Base-by-base conservation (phyloP, 1,140 invertebrate genomes). In the Diuraphis noxia region DNA sequence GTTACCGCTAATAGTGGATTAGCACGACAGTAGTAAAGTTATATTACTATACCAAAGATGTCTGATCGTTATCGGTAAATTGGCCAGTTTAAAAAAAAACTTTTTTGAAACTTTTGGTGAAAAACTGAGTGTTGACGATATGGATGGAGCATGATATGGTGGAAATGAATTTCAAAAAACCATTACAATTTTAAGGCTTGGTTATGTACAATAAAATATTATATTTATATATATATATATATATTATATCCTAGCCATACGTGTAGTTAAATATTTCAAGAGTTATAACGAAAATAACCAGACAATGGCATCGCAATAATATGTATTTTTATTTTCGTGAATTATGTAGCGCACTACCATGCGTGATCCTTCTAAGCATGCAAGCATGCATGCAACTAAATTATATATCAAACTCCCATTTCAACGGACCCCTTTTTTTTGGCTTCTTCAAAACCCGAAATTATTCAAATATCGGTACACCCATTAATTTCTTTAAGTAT, bases 301-400 rank as follows among this genome's bases (percentile, higher is more conserved):
- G 56, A 63, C 56, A 63, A 63, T 63, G 56, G n/a, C 30, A 63
- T 17, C 56, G 13, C 56, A 63, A 63, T 56, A 56, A 56, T 63
- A n/a, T 63, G 56, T 63, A 63, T 63, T 79, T 21, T 79, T 7
- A 79, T 79, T 79, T 79, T 79, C 34, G 77, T 79, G 77, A 79
- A 79, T 79, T 79, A 79, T 79, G 7, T 79, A 79, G n/a, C n/a
- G 56, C 56, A 63, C 30, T 30, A 63, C 56, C 56, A 10, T 13
- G 30, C 56, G 56, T 63, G 56, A n/a, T 63, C 56, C 3, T n/a
- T n/a, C 30, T 63, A n/a, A n/a, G 56, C 56, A n/a, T 63, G 56
- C 56, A 63, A 63, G 56, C 56, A 63, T 63, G 72, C 72, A 79
- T 79, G 77, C 77, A 79, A 79, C 19, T 34, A 79, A 79, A 79